Conservation (phyloP, 2,113 vertebrate species). For the Bothrops jararaca region DNA sequence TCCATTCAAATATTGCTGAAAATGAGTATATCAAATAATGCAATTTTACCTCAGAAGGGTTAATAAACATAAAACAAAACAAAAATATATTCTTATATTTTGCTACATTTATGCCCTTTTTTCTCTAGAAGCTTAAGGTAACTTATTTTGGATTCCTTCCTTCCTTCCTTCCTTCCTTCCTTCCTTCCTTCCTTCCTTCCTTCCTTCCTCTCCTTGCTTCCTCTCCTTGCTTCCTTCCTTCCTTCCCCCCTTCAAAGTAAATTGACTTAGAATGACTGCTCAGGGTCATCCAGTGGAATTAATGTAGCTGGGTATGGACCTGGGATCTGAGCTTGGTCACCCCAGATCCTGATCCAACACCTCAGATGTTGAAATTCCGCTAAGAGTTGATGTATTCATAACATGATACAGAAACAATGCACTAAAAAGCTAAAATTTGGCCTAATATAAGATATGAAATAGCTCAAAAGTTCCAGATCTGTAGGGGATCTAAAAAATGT, state of each 20-base stretch:
- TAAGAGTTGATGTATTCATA: neutral
- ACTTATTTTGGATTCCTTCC: neutral
- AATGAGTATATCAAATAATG: neutral
- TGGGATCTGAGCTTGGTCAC: neutral
- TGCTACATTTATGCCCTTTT: neutral
- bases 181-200: too few species aligned
- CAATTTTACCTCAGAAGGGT: neutral
- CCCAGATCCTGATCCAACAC: neutral
- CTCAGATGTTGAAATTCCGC: neutral
- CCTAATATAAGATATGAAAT: neutral
- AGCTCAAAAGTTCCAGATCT: neutral
- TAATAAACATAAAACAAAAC: neutral
- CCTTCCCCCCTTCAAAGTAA: neutral
- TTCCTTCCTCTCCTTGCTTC: too few species aligned
- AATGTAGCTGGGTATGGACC: neutral
- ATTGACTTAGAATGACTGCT: neutral
- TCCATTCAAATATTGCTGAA: neutral
- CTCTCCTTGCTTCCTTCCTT: too few species aligned
- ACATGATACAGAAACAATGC: neutral
- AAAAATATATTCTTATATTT: neutral
- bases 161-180: neutral
- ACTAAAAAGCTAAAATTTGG: neutral
- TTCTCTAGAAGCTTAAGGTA: neutral
- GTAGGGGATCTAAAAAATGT: neutral
- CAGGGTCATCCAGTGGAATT: neutral